Evolutionary conservation across 2,797 vertebrate species (phyloP), one percentile per base, ranked within the genome.

Genomic region (Acrossocheilus fasciatus): DNA sequence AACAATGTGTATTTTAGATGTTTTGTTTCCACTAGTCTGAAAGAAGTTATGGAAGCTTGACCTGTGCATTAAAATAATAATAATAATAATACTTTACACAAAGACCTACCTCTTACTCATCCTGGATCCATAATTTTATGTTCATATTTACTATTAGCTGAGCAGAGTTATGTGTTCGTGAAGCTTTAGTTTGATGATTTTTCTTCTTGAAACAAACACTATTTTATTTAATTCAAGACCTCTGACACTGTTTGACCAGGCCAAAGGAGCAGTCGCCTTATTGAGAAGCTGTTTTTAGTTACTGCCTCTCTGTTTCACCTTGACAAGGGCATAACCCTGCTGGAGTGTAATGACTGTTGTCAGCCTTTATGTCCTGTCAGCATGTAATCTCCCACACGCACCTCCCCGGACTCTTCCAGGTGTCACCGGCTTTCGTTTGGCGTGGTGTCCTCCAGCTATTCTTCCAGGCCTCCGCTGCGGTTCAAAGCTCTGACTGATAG

Each of bases 291-390:
- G 15, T 52, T 43, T 66, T 69, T 15, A n/a, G 7, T 52, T 9
- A 20, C 39, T 69, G 11, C 17, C 23, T 73, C 70, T 66, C 62
- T 34, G 62, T 36, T 11, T 78, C 43, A 14, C 47, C 64, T 85
- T 78, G 82, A 0, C 57, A 74, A 77, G 3, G 88, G 92, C 92
- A 90, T 92, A 93, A 86, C 86, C 91, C 92, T 79, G 17, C 4
- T 43, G 78, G 17, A 54, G 89, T 87, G 81, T 91, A 89, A 94
- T 91, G 78, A 91, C 89, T 90, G 89, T 88, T 91, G 91, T 88
- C 91, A 91, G 88, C 84, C 89, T 90, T 92, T 92, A 10, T 86
- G 87, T 91, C 91, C 91, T 93, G 89, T 95, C 94, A 95, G 93
- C 93, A 89, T 84, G 84, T 92, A 89, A 92, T 93, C 90, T 92